These are phyloP conservation scores for Scyliorhinus canicula DNA, from an alignment of 2,797 vertebrate species.

Conservation along the genomic window DNA sequence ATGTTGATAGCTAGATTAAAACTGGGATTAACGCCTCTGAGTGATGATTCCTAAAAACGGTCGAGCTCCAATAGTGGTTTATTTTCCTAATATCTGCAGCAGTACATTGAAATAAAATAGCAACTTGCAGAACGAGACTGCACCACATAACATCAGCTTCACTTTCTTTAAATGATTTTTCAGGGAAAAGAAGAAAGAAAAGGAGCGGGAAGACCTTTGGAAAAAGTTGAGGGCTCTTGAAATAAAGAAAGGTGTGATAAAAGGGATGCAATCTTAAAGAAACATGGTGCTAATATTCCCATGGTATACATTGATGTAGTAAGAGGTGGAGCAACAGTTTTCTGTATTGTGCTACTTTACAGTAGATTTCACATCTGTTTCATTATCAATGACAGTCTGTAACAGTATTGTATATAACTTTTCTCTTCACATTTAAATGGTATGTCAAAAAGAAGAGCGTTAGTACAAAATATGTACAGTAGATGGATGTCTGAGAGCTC, in stretches of 20 bases:
- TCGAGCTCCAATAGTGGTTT: neutral
- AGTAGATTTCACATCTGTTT: slow-evolving; percentile 97
- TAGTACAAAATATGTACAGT: slow-evolving; percentile 74
- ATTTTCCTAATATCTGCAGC: neutral
- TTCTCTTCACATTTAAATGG: slow-evolving; percentile 67
- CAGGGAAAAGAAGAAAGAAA: slow-evolving; percentile 99
- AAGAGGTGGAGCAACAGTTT: slow-evolving; percentile 75
- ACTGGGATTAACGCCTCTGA: no score
- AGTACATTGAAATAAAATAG: neutral
- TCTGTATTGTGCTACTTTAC: slow-evolving; percentile 98
- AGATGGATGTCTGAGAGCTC: slow-evolving; percentile 79
- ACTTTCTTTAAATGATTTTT: slow-evolving; percentile 41
- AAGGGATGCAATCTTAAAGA: slow-evolving; percentile 89
- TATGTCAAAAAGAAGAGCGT: slow-evolving; percentile 73
- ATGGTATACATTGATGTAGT: slow-evolving; percentile 75
- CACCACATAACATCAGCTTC: neutral
- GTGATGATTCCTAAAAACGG: neutral
- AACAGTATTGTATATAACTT: slow-evolving; percentile 97
- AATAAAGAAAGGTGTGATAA: slow-evolving; percentile 93
- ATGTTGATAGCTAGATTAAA: neutral
- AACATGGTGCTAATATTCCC: slow-evolving; percentile 68
- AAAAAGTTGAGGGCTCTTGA: slow-evolving; percentile 98
- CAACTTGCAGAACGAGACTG: neutral
- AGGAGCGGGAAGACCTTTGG: slow-evolving; percentile 96
- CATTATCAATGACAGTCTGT: slow-evolving; percentile 72